These are phyloP conservation scores for Andrena bucephala DNA, from an alignment of 2,888 invertebrate species.

Conservation along the genomic window DNA sequence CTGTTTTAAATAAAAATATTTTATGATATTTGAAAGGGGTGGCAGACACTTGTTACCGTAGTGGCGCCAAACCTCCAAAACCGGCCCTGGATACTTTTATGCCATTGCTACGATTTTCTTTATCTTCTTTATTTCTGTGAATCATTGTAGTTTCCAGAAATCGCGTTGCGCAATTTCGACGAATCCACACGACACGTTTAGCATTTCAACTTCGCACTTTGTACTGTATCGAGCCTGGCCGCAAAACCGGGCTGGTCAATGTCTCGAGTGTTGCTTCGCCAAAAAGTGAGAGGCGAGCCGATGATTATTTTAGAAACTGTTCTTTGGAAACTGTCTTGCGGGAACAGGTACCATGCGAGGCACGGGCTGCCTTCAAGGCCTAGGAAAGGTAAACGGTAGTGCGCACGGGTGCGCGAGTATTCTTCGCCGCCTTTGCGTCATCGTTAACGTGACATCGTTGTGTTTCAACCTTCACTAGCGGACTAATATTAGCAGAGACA, in stretches of 20 bases:
- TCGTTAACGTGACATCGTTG: slow-evolving; percentile 9
- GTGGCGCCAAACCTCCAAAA: too few relatives aligned
- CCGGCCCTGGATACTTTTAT: background rate
- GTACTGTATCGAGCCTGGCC: background rate
- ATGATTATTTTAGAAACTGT: too few relatives aligned
- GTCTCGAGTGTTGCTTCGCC: background rate
- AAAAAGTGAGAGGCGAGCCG: slow-evolving; percentile 29
- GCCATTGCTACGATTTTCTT: background rate
- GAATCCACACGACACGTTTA: background rate
- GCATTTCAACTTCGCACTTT: background rate
- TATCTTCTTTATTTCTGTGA: background rate
- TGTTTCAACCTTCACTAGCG: slow-evolving; percentile 10
- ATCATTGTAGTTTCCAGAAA: background rate
- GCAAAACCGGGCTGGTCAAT: background rate
- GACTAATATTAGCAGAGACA: background rate
- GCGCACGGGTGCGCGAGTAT: background rate
- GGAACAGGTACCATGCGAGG: background rate
- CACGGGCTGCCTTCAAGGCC: background rate
- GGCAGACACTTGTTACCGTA: too few relatives aligned
- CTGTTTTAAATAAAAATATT: too few relatives aligned
- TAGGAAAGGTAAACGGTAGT: slow-evolving; percentile 33
- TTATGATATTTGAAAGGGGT: too few relatives aligned
- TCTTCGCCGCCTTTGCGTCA: slow-evolving; percentile 10
- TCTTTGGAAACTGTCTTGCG: background rate
- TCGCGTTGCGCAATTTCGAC: background rate